Base-by-base conservation (phyloP, 2,888 invertebrate genomes). In the Aricia artaxerxes region DNA sequence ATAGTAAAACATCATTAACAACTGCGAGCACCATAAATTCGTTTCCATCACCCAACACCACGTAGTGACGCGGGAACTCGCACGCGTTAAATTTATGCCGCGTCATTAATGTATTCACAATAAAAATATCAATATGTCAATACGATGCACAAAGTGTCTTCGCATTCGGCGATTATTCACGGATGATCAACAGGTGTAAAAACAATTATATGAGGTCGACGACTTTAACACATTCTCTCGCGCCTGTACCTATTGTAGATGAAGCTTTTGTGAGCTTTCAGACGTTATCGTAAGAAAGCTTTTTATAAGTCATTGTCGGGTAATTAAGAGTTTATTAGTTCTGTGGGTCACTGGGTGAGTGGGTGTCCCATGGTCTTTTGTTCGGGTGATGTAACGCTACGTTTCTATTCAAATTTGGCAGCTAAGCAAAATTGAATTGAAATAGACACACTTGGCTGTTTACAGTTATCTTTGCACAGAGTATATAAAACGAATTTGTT, bases 261-360 rank as follows among this genome's bases (percentile, higher is more conserved):
- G 87, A 88, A 83, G 84, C 85, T 81, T 73, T 82, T 86, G 86
- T 89, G 85, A 87, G 87, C 84, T 87, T 86, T 85, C 82, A 84
- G 87, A 38, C 53, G 87, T 88, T 88, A 90, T 88, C 87, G 88
- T 87, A 88, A 89, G 87, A 89, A 89, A 87, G 86, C 86, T 86
- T 90, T 89, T 89, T 89, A 87, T 89, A 85, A 86, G 86, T 88
- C 87, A 88, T 90, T 90, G 89, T 90, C 88, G 84, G 86, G 84
- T 90, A 93, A 93, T 92, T 91, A 90, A 90, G 84, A 85, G 84
- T 86, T 86, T 88, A 90, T 90, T 89, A 84, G 86, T 87, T 87
- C 88, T 88, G 78, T 90, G 85, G 89, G 91, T 90, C 88, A 91
- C 85, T 85, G 84, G 87, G 90, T 84, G 85, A 87, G 89, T 90